phyloP scores from a whole-genome alignment of 2,888 invertebrate genomes.

The Chloromyia formosa region DNA sequence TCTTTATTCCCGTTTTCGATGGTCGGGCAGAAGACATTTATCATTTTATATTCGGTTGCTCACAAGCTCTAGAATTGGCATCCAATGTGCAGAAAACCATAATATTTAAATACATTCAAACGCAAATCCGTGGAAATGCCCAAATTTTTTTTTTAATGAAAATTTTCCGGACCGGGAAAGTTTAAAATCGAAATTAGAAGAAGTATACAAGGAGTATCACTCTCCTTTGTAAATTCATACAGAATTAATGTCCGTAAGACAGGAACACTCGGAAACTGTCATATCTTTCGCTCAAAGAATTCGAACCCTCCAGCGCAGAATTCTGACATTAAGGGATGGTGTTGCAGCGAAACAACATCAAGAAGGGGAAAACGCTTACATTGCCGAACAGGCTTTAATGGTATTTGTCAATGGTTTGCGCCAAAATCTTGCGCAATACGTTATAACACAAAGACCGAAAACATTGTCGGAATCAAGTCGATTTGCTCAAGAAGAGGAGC shows the following conservation, averaged over 20 bases:
- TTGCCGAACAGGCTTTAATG: background rate
- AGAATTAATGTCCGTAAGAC: background rate
- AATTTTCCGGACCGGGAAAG: background rate
- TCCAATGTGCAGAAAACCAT: background rate
- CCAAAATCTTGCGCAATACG: background rate
- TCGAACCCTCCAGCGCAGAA: background rate
- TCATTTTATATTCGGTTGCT: background rate
- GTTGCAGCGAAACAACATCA: background rate
- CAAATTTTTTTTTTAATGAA: background rate
- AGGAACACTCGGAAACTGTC: background rate
- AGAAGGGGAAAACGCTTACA: background rate
- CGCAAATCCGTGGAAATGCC: background rate
- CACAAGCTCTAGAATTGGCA: background rate
- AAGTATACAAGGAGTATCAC: background rate
- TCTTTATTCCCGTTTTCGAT: background rate
- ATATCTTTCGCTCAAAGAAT: background rate
- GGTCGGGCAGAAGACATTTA: background rate
- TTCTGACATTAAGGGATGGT: background rate
- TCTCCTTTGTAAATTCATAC: background rate
- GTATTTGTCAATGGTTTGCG: slow-evolving; percentile 10
- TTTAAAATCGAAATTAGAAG: background rate
- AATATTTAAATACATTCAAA: background rate
- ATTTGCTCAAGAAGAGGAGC: slow-evolving; percentile 12
- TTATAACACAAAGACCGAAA: background rate
- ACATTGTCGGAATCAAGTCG: background rate